Percentiles rank a stretch among this genome's conserved stretches.
phyloP scores from a whole-genome alignment of 2,888 invertebrate genomes.

The Calliscelio sp. region DNA sequence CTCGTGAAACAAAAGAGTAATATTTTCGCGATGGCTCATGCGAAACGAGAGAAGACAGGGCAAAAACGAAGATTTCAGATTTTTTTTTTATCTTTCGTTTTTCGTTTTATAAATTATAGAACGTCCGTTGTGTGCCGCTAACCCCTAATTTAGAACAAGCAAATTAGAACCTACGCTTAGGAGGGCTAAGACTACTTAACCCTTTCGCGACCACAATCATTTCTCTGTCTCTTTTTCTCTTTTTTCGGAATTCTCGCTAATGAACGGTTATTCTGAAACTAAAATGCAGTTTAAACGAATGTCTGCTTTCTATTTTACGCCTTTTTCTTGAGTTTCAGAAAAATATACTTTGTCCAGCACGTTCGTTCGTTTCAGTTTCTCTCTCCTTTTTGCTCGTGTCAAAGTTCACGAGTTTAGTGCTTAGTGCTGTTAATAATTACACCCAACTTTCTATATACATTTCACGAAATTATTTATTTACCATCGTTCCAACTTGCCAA shows the following conservation, averaged over 20 bases:
- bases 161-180: conserved; percentile 62
- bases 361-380: background rate
- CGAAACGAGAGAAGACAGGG: conserved; percentile 8
- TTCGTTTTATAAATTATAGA: conserved; percentile 54
- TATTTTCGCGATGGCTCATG: conserved; percentile 37
- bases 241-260: conserved; percentile 45
- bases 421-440: too few species aligned
- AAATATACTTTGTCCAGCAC: conserved; percentile 7
- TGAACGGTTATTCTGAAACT: conserved; percentile 56
- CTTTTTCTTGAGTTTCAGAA: conserved; percentile 19
- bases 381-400: too few species aligned
- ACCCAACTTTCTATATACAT: too few species aligned
- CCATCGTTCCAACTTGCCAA: too few species aligned
- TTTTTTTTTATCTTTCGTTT: conserved; percentile 12
- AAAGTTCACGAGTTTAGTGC: background rate
- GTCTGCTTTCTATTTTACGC: conserved; percentile 54
- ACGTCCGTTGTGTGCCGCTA: conserved; percentile 43
- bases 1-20: conserved; percentile 47
- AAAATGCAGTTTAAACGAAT: conserved; percentile 52
- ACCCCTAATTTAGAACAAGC: conserved; percentile 64
- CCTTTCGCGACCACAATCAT: conserved; percentile 59
- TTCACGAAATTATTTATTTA: too few species aligned
- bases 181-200: conserved; percentile 65
- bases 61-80: too few species aligned
- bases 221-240: conserved; percentile 18